Base-by-base conservation (phyloP, 2,113 vertebrate genomes). In the Corythoichthys haematopterus region DNA sequence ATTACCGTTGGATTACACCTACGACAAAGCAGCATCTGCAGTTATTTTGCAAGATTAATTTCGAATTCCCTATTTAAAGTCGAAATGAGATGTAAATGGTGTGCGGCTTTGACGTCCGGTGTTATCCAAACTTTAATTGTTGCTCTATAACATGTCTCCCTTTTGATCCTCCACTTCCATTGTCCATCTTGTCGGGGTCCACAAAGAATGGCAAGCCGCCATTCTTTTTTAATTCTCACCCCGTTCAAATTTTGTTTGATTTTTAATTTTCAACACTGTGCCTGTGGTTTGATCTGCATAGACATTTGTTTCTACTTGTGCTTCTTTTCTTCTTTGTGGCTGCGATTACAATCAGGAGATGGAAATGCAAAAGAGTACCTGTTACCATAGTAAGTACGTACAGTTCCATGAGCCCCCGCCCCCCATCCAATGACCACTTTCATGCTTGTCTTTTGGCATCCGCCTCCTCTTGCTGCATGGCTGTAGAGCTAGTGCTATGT, bases 321-420 rank as follows among this genome's bases (percentile, higher is more conserved):
- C 95, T 98, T 96, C 96, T 95, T 94, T 95, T 91, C 90, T 94
- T 96, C 93, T 97, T 93, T 93, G 96, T 96, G 95, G 93, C 97
- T 94, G 95, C 97, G 78, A 93, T 85, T 91, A 89, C 96, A 93
- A 92, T 93, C 96, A 96, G 97, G 95, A 98, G 95, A 93, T 89
- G 96, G 97, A 94, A 95, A 94, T 94, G 91, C 95, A 94, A 99
- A 93, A 96, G 97, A 98, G 91, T 97, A 96, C 96, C 97, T 98
- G 94, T 95, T 98, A 84, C 96, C 96, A 92, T 99, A 99, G 97
- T 99, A 98, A 99, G 97, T 99, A 98, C 88, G 97, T 98, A 97
- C 91, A 86, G 90, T 91, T 88, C 85, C 87, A 85, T 75, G 89
- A 90, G 84, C 36, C 90, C 79, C 83, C 71, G 86, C 89, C 89